phyloP scores from a whole-genome alignment of 2,113 vertebrate species.

The Rhombomys opimus region DNA sequence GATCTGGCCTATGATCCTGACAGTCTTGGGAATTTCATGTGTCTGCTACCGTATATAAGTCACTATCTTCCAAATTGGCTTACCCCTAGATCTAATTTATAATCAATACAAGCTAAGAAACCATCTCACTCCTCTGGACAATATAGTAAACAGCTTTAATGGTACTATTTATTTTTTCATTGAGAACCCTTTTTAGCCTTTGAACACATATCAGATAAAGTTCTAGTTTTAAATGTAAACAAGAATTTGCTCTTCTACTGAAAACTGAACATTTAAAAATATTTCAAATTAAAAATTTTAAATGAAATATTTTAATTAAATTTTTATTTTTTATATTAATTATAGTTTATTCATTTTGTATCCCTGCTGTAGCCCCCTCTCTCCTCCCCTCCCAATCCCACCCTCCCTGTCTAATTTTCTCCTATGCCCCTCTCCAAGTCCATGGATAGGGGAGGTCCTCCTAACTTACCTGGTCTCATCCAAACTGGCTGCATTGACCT shows the following conservation, averaged over 20 bases:
- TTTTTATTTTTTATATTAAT: too few species aligned
- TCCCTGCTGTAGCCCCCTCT: too few species aligned
- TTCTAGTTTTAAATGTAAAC: background rate
- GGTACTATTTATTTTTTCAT: background rate
- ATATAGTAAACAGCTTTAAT: background rate
- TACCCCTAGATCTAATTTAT: background rate
- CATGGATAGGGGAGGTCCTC: too few species aligned
- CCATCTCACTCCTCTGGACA: background rate
- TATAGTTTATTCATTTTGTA: too few species aligned
- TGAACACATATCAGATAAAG: background rate
- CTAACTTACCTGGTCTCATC: too few species aligned
- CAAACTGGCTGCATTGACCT: too few species aligned
- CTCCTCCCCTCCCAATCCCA: too few species aligned
- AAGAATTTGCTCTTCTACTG: background rate
- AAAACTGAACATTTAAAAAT: background rate
- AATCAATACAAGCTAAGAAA: background rate
- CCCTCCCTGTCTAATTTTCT: too few species aligned
- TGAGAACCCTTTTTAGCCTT: background rate
- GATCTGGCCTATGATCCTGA: background rate
- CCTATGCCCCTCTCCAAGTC: too few species aligned
- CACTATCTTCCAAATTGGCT: background rate
- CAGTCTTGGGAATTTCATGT: accelerated
- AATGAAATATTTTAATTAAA: background rate
- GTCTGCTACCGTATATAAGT: background rate
- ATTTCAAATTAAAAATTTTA: background rate